phyloP scores from a whole-genome alignment of 2,888 invertebrate species.

The Quadroppia sp. region DNA sequence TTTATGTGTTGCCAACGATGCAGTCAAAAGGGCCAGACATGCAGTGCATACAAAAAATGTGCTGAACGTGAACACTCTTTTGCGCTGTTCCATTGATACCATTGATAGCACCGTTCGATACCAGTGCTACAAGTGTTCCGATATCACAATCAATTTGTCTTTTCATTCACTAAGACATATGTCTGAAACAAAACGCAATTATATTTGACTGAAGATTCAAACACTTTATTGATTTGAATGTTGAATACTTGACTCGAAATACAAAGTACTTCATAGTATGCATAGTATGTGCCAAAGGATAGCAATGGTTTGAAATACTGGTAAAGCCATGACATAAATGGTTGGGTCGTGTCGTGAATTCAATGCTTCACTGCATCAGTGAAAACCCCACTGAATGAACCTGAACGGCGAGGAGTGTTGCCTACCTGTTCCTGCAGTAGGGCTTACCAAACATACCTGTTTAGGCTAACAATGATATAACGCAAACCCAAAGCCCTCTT shows the following conservation, averaged over 20 bases:
- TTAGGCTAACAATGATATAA: constrained; percentile 25
- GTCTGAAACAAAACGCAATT: not conserved
- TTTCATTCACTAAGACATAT: constrained; percentile 5
- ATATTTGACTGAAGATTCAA: not conserved
- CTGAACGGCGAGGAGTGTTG: constrained; percentile 22
- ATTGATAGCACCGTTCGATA: not conserved
- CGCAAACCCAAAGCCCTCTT: not conserved
- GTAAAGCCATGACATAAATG: constrained; percentile 36
- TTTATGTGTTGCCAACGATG: constrained; percentile 75
- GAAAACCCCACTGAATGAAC: constrained; percentile 33
- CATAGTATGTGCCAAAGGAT: not conserved
- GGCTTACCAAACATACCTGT: constrained; percentile 32
- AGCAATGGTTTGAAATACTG: not conserved
- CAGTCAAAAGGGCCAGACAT: constrained; percentile 70
- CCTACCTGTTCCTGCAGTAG: constrained; percentile 30
- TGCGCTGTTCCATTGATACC: constrained; percentile 62
- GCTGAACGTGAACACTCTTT: constrained; percentile 71
- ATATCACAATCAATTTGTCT: constrained; percentile 3
- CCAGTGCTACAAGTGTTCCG: not conserved
- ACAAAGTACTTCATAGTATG: no score
- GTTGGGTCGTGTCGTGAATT: constrained; percentile 32
- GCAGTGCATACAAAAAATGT: constrained; percentile 75
- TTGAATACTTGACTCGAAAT: not conserved
- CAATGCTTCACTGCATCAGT: constrained; percentile 35
- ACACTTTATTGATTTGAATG: not conserved